phyloP scores from a whole-genome alignment of 2,113 vertebrate species.

The Lonchura striata region DNA sequence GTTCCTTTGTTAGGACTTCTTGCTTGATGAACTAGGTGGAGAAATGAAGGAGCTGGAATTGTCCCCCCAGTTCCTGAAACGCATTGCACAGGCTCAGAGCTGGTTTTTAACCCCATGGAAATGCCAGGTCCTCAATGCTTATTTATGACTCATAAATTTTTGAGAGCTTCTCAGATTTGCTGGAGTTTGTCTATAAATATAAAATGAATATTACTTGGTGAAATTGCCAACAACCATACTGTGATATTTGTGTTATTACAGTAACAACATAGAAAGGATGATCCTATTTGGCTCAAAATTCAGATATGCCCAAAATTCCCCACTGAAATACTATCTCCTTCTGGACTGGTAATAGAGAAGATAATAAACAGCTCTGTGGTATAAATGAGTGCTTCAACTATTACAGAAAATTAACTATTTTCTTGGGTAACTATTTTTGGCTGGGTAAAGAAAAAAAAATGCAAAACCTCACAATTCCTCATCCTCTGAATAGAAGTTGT shows the following conservation, averaged over 20 bases:
- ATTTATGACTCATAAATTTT: not conserved
- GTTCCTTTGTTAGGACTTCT: not conserved
- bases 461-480: not conserved
- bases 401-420: not conserved
- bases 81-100: not conserved
- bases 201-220: not conserved
- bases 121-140: not conserved
- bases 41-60: not conserved
- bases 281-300: not conserved
- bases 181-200: not conserved
- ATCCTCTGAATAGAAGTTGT: not conserved
- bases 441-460: not conserved
- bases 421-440: not conserved
- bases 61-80: not conserved
- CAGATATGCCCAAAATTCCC: not conserved
- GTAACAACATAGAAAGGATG: not conserved
- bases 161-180: not conserved
- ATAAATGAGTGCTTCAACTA: not conserved
- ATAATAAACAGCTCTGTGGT: not conserved
- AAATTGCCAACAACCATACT: not conserved
- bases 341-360: not conserved
- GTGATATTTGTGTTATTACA: not conserved
- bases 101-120: not conserved
- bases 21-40: not conserved
- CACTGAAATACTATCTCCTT: not conserved